Conservation (phyloP, 2,888 invertebrate genomes). For the Habrosyne pyritoides region DNA sequence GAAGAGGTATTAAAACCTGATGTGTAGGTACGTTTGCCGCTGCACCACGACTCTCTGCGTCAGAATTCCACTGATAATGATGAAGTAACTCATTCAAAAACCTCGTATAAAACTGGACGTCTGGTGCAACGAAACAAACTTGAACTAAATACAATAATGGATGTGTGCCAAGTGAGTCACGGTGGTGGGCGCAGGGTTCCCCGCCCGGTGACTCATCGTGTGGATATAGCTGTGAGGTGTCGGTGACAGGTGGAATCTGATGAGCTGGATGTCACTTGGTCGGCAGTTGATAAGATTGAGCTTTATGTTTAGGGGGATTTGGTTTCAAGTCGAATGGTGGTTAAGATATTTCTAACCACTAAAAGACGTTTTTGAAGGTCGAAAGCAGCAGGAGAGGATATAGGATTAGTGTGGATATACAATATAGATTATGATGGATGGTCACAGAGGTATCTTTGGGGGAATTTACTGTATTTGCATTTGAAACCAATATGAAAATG, state of each 20-base stretch:
- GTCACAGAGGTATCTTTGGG: no score
- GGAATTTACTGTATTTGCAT: no score
- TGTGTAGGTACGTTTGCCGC: no score
- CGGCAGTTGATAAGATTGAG: no score
- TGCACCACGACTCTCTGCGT: background rate
- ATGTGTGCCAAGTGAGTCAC: conserved; percentile 50
- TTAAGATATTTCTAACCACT: no score
- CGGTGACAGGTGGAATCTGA: background rate
- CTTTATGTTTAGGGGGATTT: background rate
- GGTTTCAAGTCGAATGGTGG: no score
- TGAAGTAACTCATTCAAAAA: background rate
- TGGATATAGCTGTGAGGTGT: background rate
- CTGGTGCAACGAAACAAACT: conserved; percentile 28
- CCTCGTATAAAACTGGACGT: background rate
- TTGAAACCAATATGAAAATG: no score
- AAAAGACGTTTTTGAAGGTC: no score
- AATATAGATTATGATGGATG: no score
- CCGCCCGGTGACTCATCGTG: conserved; percentile 34
- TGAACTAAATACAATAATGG: conserved; percentile 46
- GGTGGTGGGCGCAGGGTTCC: conserved; percentile 35
- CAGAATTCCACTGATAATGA: background rate
- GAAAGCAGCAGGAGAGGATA: no score
- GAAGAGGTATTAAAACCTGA: no score
- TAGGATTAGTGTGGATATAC: no score
- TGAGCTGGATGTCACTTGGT: background rate